Base-by-base conservation (phyloP, 2,888 invertebrate genomes). In the Tipula lateralis region DNA sequence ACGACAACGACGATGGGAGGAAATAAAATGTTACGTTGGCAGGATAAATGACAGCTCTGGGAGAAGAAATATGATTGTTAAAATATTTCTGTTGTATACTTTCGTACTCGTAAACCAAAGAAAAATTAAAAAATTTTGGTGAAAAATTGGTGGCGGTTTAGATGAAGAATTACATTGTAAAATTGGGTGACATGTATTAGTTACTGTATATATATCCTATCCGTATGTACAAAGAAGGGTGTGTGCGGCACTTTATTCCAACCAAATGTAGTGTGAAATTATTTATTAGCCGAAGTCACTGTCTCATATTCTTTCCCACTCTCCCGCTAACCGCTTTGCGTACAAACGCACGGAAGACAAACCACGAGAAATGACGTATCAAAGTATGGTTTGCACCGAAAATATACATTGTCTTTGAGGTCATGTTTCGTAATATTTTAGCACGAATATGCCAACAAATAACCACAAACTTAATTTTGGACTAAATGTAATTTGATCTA, bases 121-220 rank as follows among this genome's bases (percentile, higher is more conserved):
- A 66, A 66, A 66, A 66, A 66, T 66, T 66, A 66, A 66, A 66
- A 66, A 66, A 13, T 7, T 66, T 66, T 12, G 24, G 66, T 66
- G 66, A 66, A 66, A 66, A 66, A 66, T 66, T 66, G 66, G 66
- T 66, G 24, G 66, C 66, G 66, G 66, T 66, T 66, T 66, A 66
- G 66, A 66, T 66, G 66, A 66, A 66, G 66, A 66, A 66, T 66
- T 66, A 66, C 66, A 66, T 24, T 24, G 66, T 66, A 66, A 66
- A 66, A 66, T 66, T 66, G 66, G 66, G 24, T 66, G 66, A 66
- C 66, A 66, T 66, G 66, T 66, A n/a, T n/a, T n/a, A n/a, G n/a
- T 9, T 19, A 50, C 19, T 19, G 16, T 19, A 13, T 12, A 44
- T n/a, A n/a, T 44, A n/a, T n/a, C 4, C 3, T 44, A 50, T 50